These are phyloP conservation scores for Spinibarbus caldwelli DNA, from an alignment of 2,797 vertebrate genomes.

Conservation along the genomic window DNA sequence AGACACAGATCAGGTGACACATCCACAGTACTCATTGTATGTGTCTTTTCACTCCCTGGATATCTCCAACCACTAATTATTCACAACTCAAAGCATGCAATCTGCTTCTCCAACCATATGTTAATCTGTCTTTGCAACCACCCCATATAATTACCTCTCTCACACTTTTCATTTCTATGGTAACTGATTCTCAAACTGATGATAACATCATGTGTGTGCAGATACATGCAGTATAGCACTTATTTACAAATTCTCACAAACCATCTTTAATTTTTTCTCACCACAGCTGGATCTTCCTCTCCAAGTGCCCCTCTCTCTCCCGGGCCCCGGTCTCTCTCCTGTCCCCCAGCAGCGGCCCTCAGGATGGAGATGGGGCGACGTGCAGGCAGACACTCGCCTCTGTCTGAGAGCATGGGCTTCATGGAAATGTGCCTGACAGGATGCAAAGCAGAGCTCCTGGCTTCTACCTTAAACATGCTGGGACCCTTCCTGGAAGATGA, in stretches of 20 bases:
- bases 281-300: constrained; percentile 11
- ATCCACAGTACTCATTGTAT: background rate
- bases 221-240: background rate
- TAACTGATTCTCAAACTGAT: background rate
- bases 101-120: background rate
- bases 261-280: background rate
- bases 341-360: constrained; percentile 75
- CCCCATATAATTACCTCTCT: background rate
- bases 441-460: constrained; percentile 81
- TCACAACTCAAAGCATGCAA: background rate
- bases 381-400: constrained; percentile 75
- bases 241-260: background rate
- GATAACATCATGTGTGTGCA: background rate
- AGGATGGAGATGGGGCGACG: constrained; percentile 83
- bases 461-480: constrained; percentile 85
- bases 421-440: constrained; percentile 80
- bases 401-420: constrained; percentile 82
- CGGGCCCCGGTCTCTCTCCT: constrained; percentile 42
- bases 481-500: constrained; percentile 96
- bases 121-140: background rate
- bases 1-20: background rate
- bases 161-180: background rate
- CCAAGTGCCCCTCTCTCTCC: constrained; percentile 60
- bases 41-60: background rate
- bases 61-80: background rate